A percentile compares a stretch with the other conserved stretches of the same genome.
These are phyloP conservation scores for Drosophila arawakana DNA, from an alignment of 1,140 invertebrate genomes.

Conservation along the genomic window DNA sequence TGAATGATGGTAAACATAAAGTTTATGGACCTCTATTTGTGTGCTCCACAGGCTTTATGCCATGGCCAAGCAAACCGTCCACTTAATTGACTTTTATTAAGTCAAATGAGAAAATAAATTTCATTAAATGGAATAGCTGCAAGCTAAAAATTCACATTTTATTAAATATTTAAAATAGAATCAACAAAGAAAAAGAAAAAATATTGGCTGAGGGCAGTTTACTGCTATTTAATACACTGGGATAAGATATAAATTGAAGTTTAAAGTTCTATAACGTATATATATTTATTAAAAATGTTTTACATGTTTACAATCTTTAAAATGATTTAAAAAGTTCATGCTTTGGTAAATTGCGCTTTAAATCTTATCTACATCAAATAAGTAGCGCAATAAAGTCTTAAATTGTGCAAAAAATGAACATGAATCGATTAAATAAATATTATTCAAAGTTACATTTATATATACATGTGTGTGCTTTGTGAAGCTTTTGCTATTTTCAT, in stretches of 20 bases:
- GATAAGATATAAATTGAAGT: background rate
- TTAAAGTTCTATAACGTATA: too few species aligned
- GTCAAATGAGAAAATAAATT: conserved; percentile 19
- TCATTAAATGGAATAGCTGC: conserved; percentile 52
- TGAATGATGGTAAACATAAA: conserved; percentile 2
- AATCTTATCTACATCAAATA: conserved; percentile 31
- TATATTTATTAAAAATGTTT: too few species aligned
- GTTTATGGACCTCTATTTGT: conserved; percentile 8
- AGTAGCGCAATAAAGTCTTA: conserved; percentile 62
- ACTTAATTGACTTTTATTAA: conserved; percentile 43
- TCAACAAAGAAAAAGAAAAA: background rate
- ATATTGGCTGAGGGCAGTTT: too few species aligned
- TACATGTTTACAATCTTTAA: background rate
- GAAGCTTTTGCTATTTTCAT: conserved; percentile 41
- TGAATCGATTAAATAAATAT: conserved; percentile 35
- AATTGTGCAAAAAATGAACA: conserved; percentile 57
- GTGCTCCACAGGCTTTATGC: conserved; percentile 11
- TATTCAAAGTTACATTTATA: conserved; percentile 4
- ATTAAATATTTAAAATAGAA: conserved; percentile 15
- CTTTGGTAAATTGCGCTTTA: conserved; percentile 15
- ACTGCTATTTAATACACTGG: background rate
- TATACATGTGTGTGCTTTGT: conserved; percentile 4
- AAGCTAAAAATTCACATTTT: conserved; percentile 26
- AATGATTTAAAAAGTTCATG: conserved; percentile 14
- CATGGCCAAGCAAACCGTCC: background rate